Base-by-base conservation (phyloP, 92 coral and sea anemone species). In the Siderastrea siderea region DNA sequence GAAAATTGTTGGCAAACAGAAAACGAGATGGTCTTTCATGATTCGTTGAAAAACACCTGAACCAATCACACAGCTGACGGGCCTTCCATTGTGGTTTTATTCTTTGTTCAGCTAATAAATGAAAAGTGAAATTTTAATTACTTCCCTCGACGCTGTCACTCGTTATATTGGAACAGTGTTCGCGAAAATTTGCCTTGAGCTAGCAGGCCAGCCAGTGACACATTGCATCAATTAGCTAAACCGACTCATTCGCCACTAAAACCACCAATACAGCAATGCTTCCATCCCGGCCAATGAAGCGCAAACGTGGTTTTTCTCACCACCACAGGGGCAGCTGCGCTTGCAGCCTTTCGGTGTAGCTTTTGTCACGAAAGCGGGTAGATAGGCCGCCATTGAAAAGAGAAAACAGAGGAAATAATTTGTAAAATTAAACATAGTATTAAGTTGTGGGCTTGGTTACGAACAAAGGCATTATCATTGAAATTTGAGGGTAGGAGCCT, bases 111-210 rank as follows among this genome's bases (percentile, higher is more conserved):
- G 89, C 72, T 90, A 91, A 91, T 93, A 91, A 91, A 87, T 83
- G 91, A 91, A 92, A 95, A 95, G 96, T 94, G 98, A 95, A 95
- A 95, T 93, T 90, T 91, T 93, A 95, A 95, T 95, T 86, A 90
- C 96, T 95, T 95, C 95, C 95, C 90, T 86, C 84, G 84, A 88
- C 79, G 88, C 91, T 91, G 94, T 91, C 94, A 87, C 26, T 85
- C 89, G 82, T 75, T 75, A 76, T 85, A 78, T 78, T 85, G 89
- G 82, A 78, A 85, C 76, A 76, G 89, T 77, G 89, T 76, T 84
- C 89, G 89, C 51, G 77, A 77, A 85, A 84, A 66, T 77, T 85
- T 76, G 83, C 68, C 89, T 76, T 17, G 89, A 77, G 80, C 57
- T 82, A 58, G 86, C 69, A 46, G 59, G 68, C 59, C 78, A 48